Conservation (phyloP, 2,113 vertebrate species). For the Hydrolagus affinis region DNA sequence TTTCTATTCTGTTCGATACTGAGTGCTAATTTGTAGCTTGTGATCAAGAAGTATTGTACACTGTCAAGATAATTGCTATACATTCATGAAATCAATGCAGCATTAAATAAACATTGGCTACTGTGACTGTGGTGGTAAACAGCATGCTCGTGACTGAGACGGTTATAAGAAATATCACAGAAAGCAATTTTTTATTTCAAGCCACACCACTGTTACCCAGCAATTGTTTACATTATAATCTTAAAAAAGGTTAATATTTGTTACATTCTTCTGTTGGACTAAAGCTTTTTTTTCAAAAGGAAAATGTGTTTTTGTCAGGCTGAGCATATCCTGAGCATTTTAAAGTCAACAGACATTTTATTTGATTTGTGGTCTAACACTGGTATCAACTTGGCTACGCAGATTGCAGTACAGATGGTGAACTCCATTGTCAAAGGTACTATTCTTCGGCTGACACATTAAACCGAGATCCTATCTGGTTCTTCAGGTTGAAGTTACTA, state of each 20-base stretch:
- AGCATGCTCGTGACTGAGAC: not conserved
- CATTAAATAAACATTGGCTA: not conserved
- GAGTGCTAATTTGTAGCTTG: not conserved
- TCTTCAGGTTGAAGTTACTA: no score
- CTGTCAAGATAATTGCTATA: constrained; percentile 7
- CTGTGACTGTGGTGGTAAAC: not conserved
- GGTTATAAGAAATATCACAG: not conserved
- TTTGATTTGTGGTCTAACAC: not conserved
- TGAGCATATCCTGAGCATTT: not conserved
- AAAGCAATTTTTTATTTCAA: not conserved
- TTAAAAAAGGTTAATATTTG: not conserved
- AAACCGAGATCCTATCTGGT: no score
- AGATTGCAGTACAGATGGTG: no score
- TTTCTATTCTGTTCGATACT: no score
- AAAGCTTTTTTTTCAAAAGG: not conserved
- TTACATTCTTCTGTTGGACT: not conserved
- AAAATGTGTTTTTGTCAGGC: not conserved
- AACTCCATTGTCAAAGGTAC: no score
- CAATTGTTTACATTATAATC: not conserved
- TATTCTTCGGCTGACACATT: no score
- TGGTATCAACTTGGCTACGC: no score
- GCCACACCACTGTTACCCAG: no score
- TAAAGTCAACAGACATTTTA: not conserved
- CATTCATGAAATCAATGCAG: constrained; percentile 4
- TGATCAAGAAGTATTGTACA: no score